Evolutionary conservation across 2,888 invertebrate species (phyloP).

Genomic region (Aporophyla nigra): DNA sequence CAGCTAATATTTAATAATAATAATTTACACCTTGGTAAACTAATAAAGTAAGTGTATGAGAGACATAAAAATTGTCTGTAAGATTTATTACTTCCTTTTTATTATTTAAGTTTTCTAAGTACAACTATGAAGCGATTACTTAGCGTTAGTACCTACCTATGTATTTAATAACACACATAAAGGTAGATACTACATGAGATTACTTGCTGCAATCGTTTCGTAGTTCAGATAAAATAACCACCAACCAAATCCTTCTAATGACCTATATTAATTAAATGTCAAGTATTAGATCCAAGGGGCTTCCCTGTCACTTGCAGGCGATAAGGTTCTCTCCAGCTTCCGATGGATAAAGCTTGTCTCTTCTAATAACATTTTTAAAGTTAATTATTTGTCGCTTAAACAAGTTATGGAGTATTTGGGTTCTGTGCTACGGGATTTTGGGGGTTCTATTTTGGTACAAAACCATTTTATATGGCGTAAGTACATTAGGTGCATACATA

Average conservation of each 20-base stretch:
- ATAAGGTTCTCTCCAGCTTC: neutral
- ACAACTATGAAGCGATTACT: neutral
- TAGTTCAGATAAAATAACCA: neutral
- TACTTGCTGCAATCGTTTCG: neutral
- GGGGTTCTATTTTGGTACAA: neutral
- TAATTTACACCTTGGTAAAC: no score
- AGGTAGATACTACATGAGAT: neutral
- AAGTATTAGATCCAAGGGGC: slow-evolving; percentile 6
- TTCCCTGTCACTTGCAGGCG: slow-evolving; percentile 22
- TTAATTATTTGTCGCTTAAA: neutral
- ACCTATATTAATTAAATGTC: slow-evolving; percentile 20
- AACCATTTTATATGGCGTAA: neutral
- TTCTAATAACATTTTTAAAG: neutral
- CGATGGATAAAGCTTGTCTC: slow-evolving; percentile 17
- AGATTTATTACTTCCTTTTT: neutral
- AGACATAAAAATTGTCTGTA: neutral
- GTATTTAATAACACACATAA: neutral
- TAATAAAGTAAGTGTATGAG: no score
- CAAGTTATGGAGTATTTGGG: neutral
- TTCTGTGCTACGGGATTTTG: neutral
- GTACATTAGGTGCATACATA: neutral
- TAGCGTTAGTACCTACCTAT: neutral
- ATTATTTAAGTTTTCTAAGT: neutral
- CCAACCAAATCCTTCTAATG: neutral
- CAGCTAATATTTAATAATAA: no score